phyloP scores from a whole-genome alignment of 2,888 invertebrate species.

The Hypselothyrea guttata region DNA sequence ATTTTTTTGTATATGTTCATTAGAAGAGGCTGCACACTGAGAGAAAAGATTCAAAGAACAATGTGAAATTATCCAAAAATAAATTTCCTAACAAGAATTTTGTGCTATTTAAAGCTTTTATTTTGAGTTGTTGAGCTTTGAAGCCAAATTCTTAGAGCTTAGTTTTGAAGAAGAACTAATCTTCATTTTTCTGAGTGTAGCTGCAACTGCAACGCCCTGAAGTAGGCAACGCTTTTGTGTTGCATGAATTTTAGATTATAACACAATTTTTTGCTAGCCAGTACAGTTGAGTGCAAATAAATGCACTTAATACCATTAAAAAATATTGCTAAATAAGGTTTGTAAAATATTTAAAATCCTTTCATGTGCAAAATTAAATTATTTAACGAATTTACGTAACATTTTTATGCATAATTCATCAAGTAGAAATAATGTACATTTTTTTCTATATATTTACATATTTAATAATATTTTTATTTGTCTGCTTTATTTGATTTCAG shows the following conservation, averaged over 20 bases:
- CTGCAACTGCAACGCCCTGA: conserved; percentile 63
- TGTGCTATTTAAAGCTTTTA: too few species aligned
- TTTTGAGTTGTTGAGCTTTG: too few species aligned
- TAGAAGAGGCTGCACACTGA: conserved; percentile 61
- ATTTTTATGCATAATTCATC: not conserved
- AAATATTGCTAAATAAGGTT: not conserved
- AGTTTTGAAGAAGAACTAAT: too few species aligned
- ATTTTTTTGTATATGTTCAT: conserved; percentile 61
- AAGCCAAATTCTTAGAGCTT: too few species aligned
- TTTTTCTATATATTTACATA: too few species aligned
- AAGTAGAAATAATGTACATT: not conserved
- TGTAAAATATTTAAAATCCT: not conserved
- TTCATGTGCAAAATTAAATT: conserved; percentile 1
- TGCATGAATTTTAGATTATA: conserved; percentile 24
- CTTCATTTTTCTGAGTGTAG: too few species aligned
- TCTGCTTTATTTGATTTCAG: conserved; percentile 43
- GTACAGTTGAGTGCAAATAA: conserved; percentile 29
- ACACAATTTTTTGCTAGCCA: not conserved
- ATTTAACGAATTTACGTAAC: conserved; percentile 1
- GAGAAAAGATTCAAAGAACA: too few species aligned
- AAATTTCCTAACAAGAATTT: too few species aligned
- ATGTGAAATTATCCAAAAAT: too few species aligned
- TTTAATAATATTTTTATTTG: conserved; percentile 11
- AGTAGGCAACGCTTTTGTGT: conserved; percentile 67
- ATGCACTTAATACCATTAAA: not conserved